phyloP scores from a whole-genome alignment of 2,888 invertebrate species.

The Dioctria rufipes region DNA sequence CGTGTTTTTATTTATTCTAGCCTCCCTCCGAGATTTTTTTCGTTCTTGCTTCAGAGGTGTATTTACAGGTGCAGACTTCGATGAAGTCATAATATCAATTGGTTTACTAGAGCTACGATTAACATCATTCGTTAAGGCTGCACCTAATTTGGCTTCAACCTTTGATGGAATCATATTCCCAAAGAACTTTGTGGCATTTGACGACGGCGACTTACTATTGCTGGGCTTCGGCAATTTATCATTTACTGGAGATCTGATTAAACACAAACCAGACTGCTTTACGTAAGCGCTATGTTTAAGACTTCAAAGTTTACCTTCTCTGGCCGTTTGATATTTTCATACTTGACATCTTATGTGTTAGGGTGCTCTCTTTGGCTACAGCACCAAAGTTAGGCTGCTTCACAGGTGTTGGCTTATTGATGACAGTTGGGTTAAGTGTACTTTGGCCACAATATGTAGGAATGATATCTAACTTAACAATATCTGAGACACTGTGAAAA shows the following conservation, averaged over 20 bases:
- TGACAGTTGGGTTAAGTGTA: constrained; percentile 66
- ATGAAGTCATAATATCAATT: constrained; percentile 66
- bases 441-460: constrained; percentile 74
- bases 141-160: constrained; percentile 68
- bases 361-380: constrained; percentile 61
- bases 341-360: constrained; percentile 67
- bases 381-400: constrained; percentile 67
- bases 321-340: constrained; percentile 66
- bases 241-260: constrained; percentile 43
- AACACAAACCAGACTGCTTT: background rate
- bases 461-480: constrained; percentile 83
- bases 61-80: constrained; percentile 60
- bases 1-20: constrained; percentile 65
- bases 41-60: constrained; percentile 61
- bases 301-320: constrained; percentile 59
- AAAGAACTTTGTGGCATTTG: constrained; percentile 67
- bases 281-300: background rate
- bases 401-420: constrained; percentile 71
- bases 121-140: constrained; percentile 53
- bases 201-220: constrained; percentile 58
- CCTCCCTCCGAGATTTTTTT: constrained; percentile 66
- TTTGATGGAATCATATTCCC: constrained; percentile 70
- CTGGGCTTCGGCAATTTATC: constrained; percentile 49
- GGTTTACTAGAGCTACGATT: constrained; percentile 63
- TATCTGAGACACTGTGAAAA: constrained; percentile 78